These are phyloP conservation scores for Acestrorhynchus altus DNA, from an alignment of 2,797 vertebrate species.

Conservation along the genomic window DNA sequence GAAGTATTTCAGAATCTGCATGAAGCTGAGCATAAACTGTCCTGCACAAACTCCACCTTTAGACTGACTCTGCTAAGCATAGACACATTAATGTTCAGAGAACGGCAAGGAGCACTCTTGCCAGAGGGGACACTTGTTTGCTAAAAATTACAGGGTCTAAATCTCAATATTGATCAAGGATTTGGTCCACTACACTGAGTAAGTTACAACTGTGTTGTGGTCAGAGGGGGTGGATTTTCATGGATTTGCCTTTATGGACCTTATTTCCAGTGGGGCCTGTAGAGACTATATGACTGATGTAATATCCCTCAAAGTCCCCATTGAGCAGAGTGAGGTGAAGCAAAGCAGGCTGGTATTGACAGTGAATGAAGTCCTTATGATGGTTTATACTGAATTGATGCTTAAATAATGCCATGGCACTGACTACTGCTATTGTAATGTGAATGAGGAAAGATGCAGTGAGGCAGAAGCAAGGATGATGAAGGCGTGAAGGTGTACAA, in stretches of 20 bases:
- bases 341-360: conserved; percentile 19
- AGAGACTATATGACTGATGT: conserved; percentile 28
- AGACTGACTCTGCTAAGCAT: not conserved
- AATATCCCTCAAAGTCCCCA: conserved; percentile 19
- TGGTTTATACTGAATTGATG: not conserved
- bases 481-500: not conserved
- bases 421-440: not conserved
- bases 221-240: conserved; percentile 38
- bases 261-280: conserved; percentile 27
- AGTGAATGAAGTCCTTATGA: not conserved
- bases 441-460: not conserved
- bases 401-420: not conserved
- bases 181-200: conserved; percentile 40
- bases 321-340: conserved; percentile 5
- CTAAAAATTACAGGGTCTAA: conserved; percentile 21
- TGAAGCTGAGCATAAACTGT: not conserved
- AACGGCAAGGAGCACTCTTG: not conserved
- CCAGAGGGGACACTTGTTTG: conserved; percentile 29
- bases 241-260: conserved; percentile 50
- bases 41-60: not conserved
- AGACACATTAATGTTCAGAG: conserved; percentile 17
- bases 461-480: not conserved
- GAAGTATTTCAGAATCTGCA: not conserved
- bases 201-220: conserved; percentile 10
- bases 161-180: conserved; percentile 41